Evolutionary conservation across 2,888 invertebrate species (phyloP), one percentile per base, ranked within the genome.

Genomic region (Mesorhabditis spiculigera): DNA sequence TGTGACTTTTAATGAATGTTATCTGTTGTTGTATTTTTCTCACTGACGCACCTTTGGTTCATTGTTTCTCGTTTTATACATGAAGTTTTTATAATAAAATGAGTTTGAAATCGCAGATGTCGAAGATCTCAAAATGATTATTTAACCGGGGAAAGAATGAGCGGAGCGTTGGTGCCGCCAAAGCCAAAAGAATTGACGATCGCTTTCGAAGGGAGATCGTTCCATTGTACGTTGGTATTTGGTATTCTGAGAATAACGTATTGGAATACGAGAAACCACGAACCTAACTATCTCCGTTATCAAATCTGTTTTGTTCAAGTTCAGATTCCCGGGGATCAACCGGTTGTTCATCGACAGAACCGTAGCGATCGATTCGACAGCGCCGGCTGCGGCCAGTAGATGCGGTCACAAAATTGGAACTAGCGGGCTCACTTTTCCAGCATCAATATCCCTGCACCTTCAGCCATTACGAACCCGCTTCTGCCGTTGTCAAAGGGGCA

Each of bases 171-270:
- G 4, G 96, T 97, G 63, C 97, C 97, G 69, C 98, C 97, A 90
- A 98, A 98, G 5, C 97, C 98, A 89, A 98, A 97, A 0, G 97
- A 95, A 88, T 98, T 98, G 87, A 94, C 95, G 67, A 98, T 87
- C 16, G 94, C 95, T 28, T 28, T 28, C 28, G 28, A 28, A 28
- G 28, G 28, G 28, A 28, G 28, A 28, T 28, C 28, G 28, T 28
- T 28, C 28, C 28, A 28, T 28, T 28, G 28, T 28, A 28, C 28
- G 28, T 28, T 28, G 28, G 28, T 81, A 94, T 88, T 83, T 87
- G 28, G 42, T 66, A 65, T 28, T 28, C 28, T 28, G 28, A 16
- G 28, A 28, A 13, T 8, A 58, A n/a, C n/a, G 10, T 13, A 10
- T 10, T 10, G n/a, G 58, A n/a, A 58, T n/a, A 13, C 58, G 28